Base-by-base conservation (phyloP, 1,140 invertebrate species). In the Saccostrea glomerata region DNA sequence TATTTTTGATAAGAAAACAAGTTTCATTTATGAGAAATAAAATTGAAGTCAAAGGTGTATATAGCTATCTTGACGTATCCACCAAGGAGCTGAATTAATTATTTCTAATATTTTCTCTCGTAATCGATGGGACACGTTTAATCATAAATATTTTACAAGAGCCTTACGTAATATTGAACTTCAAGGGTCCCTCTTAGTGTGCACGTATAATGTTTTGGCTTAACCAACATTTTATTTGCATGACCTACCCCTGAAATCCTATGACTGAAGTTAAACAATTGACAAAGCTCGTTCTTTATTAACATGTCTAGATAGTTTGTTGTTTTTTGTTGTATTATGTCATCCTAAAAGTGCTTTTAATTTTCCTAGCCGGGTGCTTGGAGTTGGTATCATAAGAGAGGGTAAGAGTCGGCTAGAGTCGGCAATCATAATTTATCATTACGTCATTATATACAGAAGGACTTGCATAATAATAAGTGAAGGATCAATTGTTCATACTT, bases 91-190 rank as follows among this genome's bases (percentile, higher is more conserved):
- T 15, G 25, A 77, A 77, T 77, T 30, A 77, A 77, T 77, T 77
- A 77, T 66, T 23, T 36, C 30, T 23, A 30, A 77, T 12, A 77
- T 77, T 30, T 77, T 30, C 70, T 77, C 15, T 77, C 25, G 23
- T 15, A 77, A 77, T 77, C 70, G 70, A 77, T 36, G 15, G 25
- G 30, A 77, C 25, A 17, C 70, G 36, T 77, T 77, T 25, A 77
- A 77, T 77, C 70, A 77, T 77, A 77, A 25, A 77, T 30, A 77
- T 30, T 77, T 77, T 77, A 77, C 70, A 30, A 12, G 23, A 77
- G 23, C 13, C 7, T 77, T 77, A 77, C 70, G 70, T 77, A 77
- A 77, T 30, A 30, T 63, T 77, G 23, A 23, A 77, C 15, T 77
- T 30, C 25, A 23, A 30, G 70, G 3, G 70, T 36, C 70, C 12